phyloP scores from a whole-genome alignment of 2,888 invertebrate genomes.

The Drosophila kanekoi region DNA sequence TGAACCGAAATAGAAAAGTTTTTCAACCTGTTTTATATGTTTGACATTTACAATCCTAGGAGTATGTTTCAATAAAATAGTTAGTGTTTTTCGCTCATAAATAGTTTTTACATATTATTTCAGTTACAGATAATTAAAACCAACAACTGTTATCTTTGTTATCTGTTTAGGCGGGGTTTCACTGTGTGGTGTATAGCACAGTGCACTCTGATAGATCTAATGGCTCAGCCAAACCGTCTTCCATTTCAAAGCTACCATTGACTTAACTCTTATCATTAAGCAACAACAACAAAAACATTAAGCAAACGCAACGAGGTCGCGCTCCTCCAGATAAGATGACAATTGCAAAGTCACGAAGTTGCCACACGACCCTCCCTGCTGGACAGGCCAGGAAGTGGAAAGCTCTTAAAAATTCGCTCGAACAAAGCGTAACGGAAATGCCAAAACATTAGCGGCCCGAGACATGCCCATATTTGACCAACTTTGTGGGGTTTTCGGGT shows the following conservation, averaged over 20 bases:
- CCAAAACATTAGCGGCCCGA: slow-evolving; percentile 30
- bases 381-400: slow-evolving; percentile 54
- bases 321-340: slow-evolving; percentile 59
- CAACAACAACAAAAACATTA: slow-evolving; percentile 27
- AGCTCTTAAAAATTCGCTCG: slow-evolving; percentile 36
- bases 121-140: not conserved
- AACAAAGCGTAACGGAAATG: slow-evolving; percentile 55
- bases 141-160: slow-evolving; percentile 7
- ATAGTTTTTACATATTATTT: too few species aligned
- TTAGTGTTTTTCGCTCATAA: too few species aligned
- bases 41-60: too few species aligned
- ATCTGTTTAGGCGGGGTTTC: not conserved
- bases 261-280: slow-evolving; percentile 28
- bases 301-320: slow-evolving; percentile 19
- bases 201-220: slow-evolving; percentile 1
- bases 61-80: too few species aligned
- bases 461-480: slow-evolving; percentile 59
- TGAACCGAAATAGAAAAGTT: too few species aligned
- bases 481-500: too few species aligned
- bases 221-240: slow-evolving; percentile 13
- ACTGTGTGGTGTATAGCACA: not conserved
- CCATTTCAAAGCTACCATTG: slow-evolving; percentile 7
- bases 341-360: slow-evolving; percentile 63
- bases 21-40: too few species aligned
- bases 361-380: slow-evolving; percentile 8